These are phyloP conservation scores for Aix galericulata DNA, from an alignment of 2,113 vertebrate genomes.

Conservation along the genomic window DNA sequence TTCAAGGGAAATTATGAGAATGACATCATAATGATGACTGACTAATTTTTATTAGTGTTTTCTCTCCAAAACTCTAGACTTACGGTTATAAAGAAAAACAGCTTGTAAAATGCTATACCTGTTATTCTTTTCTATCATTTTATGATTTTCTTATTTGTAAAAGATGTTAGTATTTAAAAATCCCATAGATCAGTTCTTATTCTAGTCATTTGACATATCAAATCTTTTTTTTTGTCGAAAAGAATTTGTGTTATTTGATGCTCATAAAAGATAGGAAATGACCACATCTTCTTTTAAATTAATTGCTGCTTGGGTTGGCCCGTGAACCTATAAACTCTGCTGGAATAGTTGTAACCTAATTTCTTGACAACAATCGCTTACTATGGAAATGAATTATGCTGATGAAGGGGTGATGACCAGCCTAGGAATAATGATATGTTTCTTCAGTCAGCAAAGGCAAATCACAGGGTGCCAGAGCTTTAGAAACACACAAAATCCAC, in stretches of 20 bases:
- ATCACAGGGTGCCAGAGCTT: background rate
- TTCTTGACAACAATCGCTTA: conserved; percentile 30
- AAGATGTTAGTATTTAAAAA: conserved; percentile 40
- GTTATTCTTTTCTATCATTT: conserved; percentile 59
- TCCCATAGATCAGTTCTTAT: conserved; percentile 1
- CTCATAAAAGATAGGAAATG: conserved; percentile 68
- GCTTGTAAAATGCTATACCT: conserved; percentile 55
- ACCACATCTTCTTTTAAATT: conserved; percentile 69
- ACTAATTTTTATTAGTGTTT: conserved; percentile 80
- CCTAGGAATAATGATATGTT: background rate
- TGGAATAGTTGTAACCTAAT: conserved; percentile 46
- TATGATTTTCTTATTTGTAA: conserved; percentile 60
- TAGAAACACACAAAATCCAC: background rate
- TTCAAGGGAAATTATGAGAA: conserved; percentile 81
- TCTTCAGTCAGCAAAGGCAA: conserved; percentile 47
- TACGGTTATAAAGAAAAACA: conserved; percentile 73
- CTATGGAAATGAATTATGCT: conserved; percentile 31
- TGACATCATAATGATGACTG: conserved; percentile 83
- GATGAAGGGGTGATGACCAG: conserved; percentile 50
- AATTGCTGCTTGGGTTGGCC: conserved; percentile 62
- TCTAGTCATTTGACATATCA: conserved; percentile 26
- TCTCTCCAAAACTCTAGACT: conserved; percentile 75
- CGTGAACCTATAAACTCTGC: conserved; percentile 53
- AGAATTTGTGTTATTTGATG: conserved; percentile 47
- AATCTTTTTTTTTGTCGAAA: background rate